phyloP scores from a whole-genome alignment of 1,140 invertebrate species.

The Riptortus pedestris region DNA sequence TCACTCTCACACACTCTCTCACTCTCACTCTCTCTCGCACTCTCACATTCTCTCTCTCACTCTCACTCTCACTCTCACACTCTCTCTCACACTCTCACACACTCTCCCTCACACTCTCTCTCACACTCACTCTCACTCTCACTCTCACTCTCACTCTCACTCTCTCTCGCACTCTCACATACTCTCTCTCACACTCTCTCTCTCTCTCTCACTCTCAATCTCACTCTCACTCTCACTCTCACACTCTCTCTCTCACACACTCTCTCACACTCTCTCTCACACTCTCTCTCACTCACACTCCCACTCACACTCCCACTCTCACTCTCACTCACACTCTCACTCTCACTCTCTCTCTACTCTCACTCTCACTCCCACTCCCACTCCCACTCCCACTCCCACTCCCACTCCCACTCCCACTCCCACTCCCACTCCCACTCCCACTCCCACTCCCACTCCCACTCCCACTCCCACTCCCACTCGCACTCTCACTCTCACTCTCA shows the following conservation, averaged over 20 bases:
- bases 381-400: not conserved
- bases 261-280: not conserved
- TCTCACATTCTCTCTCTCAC: too few species aligned
- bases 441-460: not conserved
- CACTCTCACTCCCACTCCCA: too few species aligned
- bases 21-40: not conserved
- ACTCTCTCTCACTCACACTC: not conserved
- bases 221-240: not conserved
- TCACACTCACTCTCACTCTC: not conserved
- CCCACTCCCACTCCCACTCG: not conserved
- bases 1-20: not conserved
- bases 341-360: slow-evolving; percentile 2
- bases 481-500: not conserved
- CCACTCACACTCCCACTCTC: not conserved
- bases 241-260: not conserved
- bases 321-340: not conserved
- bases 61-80: too few species aligned
- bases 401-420: not conserved
- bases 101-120: not conserved
- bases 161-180: too few species aligned
- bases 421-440: not conserved
- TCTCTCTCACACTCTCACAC: too few species aligned
- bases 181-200: not conserved
- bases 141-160: too few species aligned
- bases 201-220: not conserved